phyloP scores from a whole-genome alignment of 2,113 vertebrate genomes.

The Leucoraja erinaceus region DNA sequence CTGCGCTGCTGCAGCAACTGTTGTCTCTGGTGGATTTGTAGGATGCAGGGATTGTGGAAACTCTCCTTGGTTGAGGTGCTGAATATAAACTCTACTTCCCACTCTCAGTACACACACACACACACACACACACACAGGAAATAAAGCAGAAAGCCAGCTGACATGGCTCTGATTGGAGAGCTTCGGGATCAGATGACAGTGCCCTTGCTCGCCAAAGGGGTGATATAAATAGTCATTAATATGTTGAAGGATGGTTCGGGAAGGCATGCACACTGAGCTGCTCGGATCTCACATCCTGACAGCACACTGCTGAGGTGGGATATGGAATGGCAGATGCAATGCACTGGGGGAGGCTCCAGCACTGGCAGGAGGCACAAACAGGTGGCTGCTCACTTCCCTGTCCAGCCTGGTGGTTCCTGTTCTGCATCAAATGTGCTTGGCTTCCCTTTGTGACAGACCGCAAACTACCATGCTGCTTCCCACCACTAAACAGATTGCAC shows the following conservation, averaged over 20 bases:
- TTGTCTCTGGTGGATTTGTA: neutral
- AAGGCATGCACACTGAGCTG: neutral
- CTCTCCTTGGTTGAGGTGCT: conserved; percentile 17
- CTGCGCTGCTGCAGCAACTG: neutral
- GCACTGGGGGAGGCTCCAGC: neutral
- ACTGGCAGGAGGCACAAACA: neutral
- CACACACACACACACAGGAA: conserved; percentile 5
- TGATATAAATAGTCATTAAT: conserved; percentile 31
- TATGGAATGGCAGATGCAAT: neutral
- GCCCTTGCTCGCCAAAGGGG: conserved; percentile 2
- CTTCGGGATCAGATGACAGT: neutral
- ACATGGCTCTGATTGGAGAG: neutral
- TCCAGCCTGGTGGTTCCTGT: neutral
- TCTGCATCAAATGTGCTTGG: neutral
- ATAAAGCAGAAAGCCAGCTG: neutral
- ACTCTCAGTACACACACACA: neutral
- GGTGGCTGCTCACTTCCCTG: neutral
- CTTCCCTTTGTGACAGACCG: neutral
- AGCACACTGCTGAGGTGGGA: neutral
- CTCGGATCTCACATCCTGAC: neutral
- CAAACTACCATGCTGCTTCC: too few species aligned
- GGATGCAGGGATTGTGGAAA: neutral
- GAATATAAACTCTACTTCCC: neutral
- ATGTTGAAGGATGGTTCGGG: neutral
- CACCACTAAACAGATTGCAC: too few species aligned